Evolutionary conservation across 1,140 invertebrate genomes (phyloP), one percentile per base, ranked within the genome.

Genomic region (Calycopis cecrops): DNA sequence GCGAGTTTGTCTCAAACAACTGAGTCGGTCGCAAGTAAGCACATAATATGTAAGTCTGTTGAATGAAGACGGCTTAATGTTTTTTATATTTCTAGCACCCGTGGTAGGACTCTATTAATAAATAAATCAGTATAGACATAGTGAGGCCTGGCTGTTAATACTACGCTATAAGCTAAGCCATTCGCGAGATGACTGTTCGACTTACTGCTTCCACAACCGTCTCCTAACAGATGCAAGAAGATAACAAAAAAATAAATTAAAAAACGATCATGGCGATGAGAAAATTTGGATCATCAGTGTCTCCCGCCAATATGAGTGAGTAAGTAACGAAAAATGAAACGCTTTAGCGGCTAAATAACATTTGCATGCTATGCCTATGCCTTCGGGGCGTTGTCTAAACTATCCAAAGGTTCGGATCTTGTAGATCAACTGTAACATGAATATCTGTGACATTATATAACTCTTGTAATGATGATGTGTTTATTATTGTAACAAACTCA

Each of bases 201-300:
- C 84, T 87, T 87, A 87, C 84, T 87, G 84, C 85, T 87, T 87
- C 84, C 81, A 87, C 74, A 87, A 87, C 64, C 84, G 80, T 87
- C 84, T 87, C 84, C 84, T 87, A 87, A 85, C 80, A 84, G 84
- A 87, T 85, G 84, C 84, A 84, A 84, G 77, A 84, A 82, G 74
- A 72, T 81, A 81, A 85, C 71, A 84, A 73, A 84, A 76, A 79
- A 62, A 51, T 60, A 69, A 82, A 84, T 79, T 80, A 76, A 80
- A 77, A 79, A 75, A 77, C 1, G 40, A 44, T 75, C 54, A 77
- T 76, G 77, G 55, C 58, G 76, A 78, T 84, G 79, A 61, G 57
- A 51, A 59, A 67, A 67, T 69, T 62, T 64, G 60, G 65, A 28
- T 54, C 21, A 37, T 37, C 21, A 28, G 21, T 28, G 21, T 28